Conservation (phyloP, 2,888 invertebrate genomes). For the Caenorhabditis afra region DNA sequence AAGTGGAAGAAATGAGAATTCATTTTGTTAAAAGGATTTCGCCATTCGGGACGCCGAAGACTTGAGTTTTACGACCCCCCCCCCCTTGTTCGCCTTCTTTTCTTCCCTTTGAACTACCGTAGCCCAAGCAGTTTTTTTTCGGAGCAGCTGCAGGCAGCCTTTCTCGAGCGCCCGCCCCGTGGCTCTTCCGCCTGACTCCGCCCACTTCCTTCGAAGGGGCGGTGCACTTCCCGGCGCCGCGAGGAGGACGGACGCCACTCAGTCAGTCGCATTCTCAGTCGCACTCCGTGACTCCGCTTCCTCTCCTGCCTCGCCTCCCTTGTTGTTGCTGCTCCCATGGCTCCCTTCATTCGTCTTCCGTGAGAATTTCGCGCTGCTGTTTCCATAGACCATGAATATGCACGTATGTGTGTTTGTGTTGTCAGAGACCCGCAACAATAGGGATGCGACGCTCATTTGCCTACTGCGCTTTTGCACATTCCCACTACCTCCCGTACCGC, state of each 20-base stretch:
- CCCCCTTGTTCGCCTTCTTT: too few relatives aligned
- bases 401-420: not conserved
- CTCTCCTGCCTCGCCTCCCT: too few relatives aligned
- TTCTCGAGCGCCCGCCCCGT: not conserved
- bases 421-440: not conserved
- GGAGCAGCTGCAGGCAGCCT: not conserved
- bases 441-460: not conserved
- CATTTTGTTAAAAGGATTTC: constrained; percentile 42
- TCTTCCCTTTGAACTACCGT: constrained; percentile 43
- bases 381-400: constrained; percentile 31
- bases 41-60: not conserved
- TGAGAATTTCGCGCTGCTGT: not conserved
- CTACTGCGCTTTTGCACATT: not conserved
- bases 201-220: constrained; percentile 10
- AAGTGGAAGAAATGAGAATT: too few relatives aligned
- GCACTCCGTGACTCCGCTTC: too few relatives aligned
- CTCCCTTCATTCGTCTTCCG: too few relatives aligned
- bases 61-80: constrained; percentile 26
- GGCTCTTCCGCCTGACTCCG: constrained; percentile 20
- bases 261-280: not conserved
- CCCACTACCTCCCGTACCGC: not conserved
- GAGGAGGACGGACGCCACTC: constrained; percentile 10
- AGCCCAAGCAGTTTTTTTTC: constrained; percentile 16
- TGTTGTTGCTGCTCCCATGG: too few relatives aligned
- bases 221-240: too few relatives aligned